phyloP scores from a whole-genome alignment of 2,113 vertebrate genomes.

The Takifugu flavidus region DNA sequence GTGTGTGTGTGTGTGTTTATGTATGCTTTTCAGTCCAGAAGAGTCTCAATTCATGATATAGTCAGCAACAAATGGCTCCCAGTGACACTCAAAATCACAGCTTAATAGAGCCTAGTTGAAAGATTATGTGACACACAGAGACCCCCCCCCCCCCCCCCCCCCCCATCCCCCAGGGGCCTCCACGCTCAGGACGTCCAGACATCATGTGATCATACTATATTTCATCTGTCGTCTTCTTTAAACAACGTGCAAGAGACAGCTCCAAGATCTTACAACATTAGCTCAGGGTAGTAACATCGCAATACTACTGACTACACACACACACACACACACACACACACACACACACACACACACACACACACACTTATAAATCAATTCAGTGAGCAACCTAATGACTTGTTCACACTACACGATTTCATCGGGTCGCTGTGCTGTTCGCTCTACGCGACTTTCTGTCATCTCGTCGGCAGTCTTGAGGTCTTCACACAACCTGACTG shows the following conservation, averaged over 20 bases:
- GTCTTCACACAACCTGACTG: no score
- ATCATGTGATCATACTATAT: constrained; percentile 31
- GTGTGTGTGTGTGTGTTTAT: constrained; percentile 8
- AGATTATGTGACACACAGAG: constrained; percentile 15
- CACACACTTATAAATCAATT: no score
- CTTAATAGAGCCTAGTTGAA: constrained; percentile 25
- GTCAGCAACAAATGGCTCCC: constrained; percentile 34
- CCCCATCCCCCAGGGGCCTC: constrained; percentile 17
- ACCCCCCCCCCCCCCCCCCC: neutral
- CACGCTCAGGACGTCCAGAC: constrained; percentile 19
- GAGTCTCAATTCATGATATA: constrained; percentile 32
- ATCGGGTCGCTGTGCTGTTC: no score
- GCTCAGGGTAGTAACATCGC: constrained; percentile 19
- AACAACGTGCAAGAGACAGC: constrained; percentile 23
- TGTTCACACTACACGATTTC: no score
- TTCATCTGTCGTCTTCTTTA: constrained; percentile 29
- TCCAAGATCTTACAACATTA: constrained; percentile 39
- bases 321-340: neutral
- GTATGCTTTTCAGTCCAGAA: constrained; percentile 30
- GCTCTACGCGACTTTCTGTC: no score
- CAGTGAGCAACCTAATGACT: no score
- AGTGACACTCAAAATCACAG: constrained; percentile 47
- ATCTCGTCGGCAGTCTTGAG: no score
- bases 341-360: neutral
- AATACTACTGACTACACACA: neutral